These are phyloP conservation scores for Psilopsiagon aymara DNA, from an alignment of 2,113 vertebrate species.

Conservation along the genomic window DNA sequence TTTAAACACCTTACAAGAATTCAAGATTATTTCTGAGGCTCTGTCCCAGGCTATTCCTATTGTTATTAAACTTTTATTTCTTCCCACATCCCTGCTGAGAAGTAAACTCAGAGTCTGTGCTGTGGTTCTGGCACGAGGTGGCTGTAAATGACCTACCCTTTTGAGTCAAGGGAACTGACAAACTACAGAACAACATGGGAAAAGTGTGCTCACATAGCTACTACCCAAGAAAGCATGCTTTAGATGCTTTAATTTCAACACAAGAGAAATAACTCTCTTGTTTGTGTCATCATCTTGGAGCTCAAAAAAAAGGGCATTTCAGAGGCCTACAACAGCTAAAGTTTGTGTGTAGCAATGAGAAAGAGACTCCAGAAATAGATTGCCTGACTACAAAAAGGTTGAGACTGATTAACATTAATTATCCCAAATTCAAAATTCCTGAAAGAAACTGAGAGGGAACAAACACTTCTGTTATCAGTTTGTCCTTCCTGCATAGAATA, in stretches of 20 bases:
- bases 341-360: not conserved
- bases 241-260: not conserved
- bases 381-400: not conserved
- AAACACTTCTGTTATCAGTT: not conserved
- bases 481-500: not conserved
- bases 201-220: not conserved
- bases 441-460: not conserved
- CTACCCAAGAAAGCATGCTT: not conserved
- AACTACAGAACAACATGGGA: constrained; percentile 24
- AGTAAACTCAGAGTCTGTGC: not conserved
- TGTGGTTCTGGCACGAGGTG: constrained; percentile 10
- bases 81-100: constrained; percentile 37
- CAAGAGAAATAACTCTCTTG: constrained; percentile 52
- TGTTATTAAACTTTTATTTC: constrained; percentile 33
- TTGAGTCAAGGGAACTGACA: not conserved
- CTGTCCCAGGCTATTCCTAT: not conserved
- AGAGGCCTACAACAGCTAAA: not conserved
- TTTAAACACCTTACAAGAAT: not conserved
- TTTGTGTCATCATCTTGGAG: not conserved
- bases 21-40: not conserved
- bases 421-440: not conserved
- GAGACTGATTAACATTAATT: not conserved
- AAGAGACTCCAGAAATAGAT: not conserved
- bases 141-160: not conserved
- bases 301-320: constrained; percentile 25